Evolutionary conservation across 2,888 invertebrate species (phyloP).

Genomic region (Ochlodes sylvanus): DNA sequence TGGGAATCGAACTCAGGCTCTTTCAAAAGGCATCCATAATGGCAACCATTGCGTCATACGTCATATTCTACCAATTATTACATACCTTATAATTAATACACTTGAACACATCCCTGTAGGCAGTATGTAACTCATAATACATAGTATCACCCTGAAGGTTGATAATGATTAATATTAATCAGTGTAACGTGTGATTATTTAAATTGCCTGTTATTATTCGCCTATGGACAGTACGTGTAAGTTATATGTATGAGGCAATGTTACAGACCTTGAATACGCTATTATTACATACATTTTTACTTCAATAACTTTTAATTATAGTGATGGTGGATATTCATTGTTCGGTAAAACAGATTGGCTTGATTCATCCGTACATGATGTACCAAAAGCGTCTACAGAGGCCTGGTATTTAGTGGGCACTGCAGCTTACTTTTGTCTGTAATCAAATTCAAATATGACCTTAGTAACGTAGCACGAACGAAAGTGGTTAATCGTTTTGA

Average conservation of each 20-base stretch:
- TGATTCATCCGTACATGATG: not conserved
- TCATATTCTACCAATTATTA: too few relatives aligned
- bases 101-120: not conserved
- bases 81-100: not conserved
- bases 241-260: constrained; percentile 17
- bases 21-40: too few relatives aligned
- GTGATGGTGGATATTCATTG: not conserved
- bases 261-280: constrained; percentile 6
- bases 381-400: too few relatives aligned
- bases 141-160: constrained; percentile 7
- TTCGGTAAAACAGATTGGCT: not conserved
- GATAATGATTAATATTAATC: constrained; percentile 30
- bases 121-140: constrained; percentile 8
- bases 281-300: constrained; percentile 10
- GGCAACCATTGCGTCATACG: too few relatives aligned
- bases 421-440: too few relatives aligned
- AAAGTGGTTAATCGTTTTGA: too few relatives aligned
- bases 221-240: not conserved
- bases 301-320: constrained; percentile 5
- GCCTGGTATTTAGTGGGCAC: too few relatives aligned
- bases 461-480: too few relatives aligned
- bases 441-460: too few relatives aligned
- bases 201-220: constrained; percentile 32
- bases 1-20: too few relatives aligned
- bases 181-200: constrained; percentile 32